A percentile compares a stretch with the other conserved stretches of the same genome.
Conservation (phyloP, 2,797 vertebrate genomes). For the Coregonus sp. region DNA sequence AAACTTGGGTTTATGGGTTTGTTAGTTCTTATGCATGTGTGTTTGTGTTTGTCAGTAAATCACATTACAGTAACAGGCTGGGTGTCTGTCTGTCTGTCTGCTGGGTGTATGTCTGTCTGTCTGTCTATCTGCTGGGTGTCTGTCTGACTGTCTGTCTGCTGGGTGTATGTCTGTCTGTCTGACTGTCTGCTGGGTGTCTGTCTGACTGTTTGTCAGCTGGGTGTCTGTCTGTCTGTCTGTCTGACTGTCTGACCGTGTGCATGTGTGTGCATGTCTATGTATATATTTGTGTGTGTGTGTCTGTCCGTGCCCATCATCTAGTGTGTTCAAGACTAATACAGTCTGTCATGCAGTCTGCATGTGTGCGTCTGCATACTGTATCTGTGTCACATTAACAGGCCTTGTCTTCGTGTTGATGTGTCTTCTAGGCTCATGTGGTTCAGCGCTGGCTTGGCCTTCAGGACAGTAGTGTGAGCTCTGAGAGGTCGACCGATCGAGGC, state of each 20-base stretch:
- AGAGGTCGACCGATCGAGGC: conserved; percentile 32
- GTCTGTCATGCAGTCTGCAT: neutral
- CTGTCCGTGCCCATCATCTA: neutral
- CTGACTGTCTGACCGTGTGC: no score
- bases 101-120: no score
- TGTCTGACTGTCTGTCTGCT: no score
- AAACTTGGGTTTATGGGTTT: neutral
- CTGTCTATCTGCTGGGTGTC: no score
- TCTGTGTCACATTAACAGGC: conserved; percentile 37
- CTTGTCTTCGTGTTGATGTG: conserved; percentile 42
- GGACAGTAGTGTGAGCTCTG: conserved; percentile 53
- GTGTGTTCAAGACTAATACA: neutral
- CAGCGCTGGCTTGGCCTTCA: conserved; percentile 49
- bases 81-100: no score
- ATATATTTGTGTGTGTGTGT: no score
- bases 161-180: no score
- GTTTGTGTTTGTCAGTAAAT: neutral
- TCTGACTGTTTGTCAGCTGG: no score
- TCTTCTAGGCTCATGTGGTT: conserved; percentile 57
- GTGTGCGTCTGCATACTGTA: conserved; percentile 5
- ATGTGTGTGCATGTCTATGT: no score
- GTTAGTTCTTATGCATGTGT: neutral
- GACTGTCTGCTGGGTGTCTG: no score
- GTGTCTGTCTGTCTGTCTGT: no score
- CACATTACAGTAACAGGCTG: neutral